These are phyloP conservation scores for Luehdorfia chinensis DNA, from an alignment of 1,140 invertebrate genomes.

Conservation along the genomic window DNA sequence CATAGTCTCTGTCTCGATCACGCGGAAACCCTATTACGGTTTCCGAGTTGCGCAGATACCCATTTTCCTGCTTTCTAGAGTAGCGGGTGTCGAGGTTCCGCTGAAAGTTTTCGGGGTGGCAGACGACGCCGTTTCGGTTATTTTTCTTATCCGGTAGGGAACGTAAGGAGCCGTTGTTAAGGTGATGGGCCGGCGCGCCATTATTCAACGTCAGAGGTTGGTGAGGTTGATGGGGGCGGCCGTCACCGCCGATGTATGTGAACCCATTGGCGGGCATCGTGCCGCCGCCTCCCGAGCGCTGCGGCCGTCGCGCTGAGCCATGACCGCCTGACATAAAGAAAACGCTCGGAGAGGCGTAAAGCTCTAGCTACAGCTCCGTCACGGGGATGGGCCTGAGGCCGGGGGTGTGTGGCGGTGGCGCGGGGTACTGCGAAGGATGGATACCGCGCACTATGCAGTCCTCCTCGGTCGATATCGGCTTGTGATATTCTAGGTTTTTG, in stretches of 20 bases:
- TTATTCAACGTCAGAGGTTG: constrained; percentile 73
- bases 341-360: constrained; percentile 86
- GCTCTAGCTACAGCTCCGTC: constrained; percentile 96
- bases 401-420: constrained; percentile 77
- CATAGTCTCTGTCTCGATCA: constrained; percentile 38
- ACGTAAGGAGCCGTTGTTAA: constrained; percentile 72
- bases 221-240: constrained; percentile 48
- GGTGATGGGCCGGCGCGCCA: constrained; percentile 66
- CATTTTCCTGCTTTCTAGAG: constrained; percentile 71
- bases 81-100: constrained; percentile 70
- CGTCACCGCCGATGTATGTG: constrained; percentile 84
- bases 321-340: constrained; percentile 80
- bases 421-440: constrained; percentile 78
- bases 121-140: constrained; percentile 64
- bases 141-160: constrained; percentile 68
- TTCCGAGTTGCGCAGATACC: constrained; percentile 66
- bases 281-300: constrained; percentile 79
- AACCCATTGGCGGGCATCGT: constrained; percentile 85
- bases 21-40: constrained; percentile 63
- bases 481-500: constrained; percentile 92
- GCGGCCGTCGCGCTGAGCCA: constrained; percentile 76
- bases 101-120: constrained; percentile 70
- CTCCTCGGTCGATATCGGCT: constrained; percentile 91
- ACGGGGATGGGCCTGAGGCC: constrained; percentile 88
- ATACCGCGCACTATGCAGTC: constrained; percentile 83